phyloP scores from a whole-genome alignment of 2,797 vertebrate species.

The Premnoplex brunnescens region DNA sequence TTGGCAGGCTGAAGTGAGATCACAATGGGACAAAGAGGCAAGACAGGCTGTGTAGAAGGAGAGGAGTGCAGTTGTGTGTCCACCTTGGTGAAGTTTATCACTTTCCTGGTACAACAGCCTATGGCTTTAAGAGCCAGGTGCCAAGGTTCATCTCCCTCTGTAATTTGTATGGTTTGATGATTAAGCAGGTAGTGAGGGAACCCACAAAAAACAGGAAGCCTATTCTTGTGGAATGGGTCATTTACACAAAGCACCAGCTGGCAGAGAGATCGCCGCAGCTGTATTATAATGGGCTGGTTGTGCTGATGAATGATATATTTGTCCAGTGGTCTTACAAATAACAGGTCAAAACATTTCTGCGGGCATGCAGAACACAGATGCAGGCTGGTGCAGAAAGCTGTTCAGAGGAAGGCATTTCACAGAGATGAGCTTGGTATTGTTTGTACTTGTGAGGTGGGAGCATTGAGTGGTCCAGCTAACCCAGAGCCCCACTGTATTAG shows the following conservation, averaged over 20 bases:
- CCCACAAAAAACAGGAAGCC: not conserved
- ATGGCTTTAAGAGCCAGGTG: not conserved
- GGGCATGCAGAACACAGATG: conserved; percentile 2
- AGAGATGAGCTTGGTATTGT: not conserved
- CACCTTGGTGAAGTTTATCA: not conserved
- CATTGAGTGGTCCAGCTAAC: not conserved
- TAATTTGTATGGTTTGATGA: conserved; percentile 35
- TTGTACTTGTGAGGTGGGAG: not conserved
- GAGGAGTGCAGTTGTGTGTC: not conserved
- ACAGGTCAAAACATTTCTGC: conserved; percentile 38
- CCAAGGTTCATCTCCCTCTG: not conserved
- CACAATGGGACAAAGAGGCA: not conserved
- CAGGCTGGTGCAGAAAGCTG: not conserved
- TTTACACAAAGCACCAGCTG: conserved; percentile 54
- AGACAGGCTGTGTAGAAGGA: not conserved
- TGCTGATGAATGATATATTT: conserved; percentile 51
- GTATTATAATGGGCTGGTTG: conserved; percentile 46
- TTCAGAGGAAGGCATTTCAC: not conserved
- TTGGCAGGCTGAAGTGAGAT: not conserved
- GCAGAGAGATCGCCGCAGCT: not conserved
- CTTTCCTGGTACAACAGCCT: not conserved
- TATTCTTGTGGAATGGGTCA: conserved; percentile 23
- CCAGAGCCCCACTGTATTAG: not conserved
- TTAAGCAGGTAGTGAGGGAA: conserved; percentile 39
- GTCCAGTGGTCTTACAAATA: conserved; percentile 50